These are phyloP conservation scores for Meleagris gallopavo DNA, from an alignment of 2,113 vertebrate genomes.

Conservation along the genomic window DNA sequence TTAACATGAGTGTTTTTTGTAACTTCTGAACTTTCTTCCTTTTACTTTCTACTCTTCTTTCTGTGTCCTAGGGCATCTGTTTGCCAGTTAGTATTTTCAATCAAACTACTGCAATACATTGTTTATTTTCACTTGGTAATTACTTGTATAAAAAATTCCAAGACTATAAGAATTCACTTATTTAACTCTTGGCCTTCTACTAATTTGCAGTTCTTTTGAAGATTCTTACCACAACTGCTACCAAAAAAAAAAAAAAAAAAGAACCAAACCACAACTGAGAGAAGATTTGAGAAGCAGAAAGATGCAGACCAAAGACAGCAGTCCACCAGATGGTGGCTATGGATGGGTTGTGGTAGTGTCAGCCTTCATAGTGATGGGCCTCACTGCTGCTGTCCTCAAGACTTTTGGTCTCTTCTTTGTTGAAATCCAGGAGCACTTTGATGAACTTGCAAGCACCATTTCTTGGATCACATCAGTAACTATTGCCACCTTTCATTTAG, in stretches of 20 bases:
- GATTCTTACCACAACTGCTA: background rate
- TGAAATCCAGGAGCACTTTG: constrained; percentile 81
- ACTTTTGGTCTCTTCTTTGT: constrained; percentile 83
- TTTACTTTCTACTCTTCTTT: background rate
- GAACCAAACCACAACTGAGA: background rate
- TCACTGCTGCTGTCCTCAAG: constrained; percentile 78
- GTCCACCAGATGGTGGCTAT: constrained; percentile 75
- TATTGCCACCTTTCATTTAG: constrained; percentile 79
- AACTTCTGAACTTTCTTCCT: background rate
- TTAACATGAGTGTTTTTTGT: background rate
- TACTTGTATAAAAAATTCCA: background rate
- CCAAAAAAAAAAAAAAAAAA: background rate
- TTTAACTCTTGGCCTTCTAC: background rate
- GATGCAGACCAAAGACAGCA: background rate
- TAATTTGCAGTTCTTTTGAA: constrained; percentile 30
- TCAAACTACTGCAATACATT: background rate
- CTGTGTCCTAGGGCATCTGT: background rate
- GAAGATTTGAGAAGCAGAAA: background rate
- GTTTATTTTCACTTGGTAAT: background rate
- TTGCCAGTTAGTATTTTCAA: background rate
- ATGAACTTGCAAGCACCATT: constrained; percentile 76
- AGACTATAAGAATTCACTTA: background rate
- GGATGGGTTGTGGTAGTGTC: constrained; percentile 82
- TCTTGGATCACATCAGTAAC: constrained; percentile 82
- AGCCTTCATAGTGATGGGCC: constrained; percentile 79